phyloP scores from a whole-genome alignment of 2,113 vertebrate species.

The Tetrax tetrax region DNA sequence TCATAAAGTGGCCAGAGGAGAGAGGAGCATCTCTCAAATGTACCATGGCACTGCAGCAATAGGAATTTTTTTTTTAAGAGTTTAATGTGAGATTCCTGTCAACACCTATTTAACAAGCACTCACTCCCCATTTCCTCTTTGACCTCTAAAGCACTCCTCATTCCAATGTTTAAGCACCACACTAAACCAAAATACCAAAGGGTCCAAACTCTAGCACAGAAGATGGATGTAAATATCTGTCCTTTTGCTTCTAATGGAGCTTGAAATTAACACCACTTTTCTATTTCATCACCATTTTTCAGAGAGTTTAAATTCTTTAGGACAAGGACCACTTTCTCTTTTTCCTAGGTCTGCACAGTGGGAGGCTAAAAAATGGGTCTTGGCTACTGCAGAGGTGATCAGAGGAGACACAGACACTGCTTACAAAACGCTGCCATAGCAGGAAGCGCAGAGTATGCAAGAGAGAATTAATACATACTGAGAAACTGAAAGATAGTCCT shows the following conservation, averaged over 20 bases:
- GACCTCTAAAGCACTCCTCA: neutral
- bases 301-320: neutral
- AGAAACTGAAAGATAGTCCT: neutral
- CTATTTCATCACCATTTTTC: neutral
- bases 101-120: neutral
- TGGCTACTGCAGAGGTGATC: neutral
- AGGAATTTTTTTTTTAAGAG: neutral
- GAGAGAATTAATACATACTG: neutral
- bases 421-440: neutral
- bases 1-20: neutral
- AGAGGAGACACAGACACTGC: neutral
- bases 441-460: neutral
- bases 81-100: neutral
- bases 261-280: conserved; percentile 31
- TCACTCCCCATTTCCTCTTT: neutral
- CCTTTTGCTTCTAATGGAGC: conserved; percentile 29
- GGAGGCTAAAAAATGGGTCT: neutral
- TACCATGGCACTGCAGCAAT: neutral
- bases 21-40: neutral
- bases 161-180: neutral
- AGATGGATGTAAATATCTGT: neutral
- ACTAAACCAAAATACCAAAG: neutral
- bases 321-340: neutral
- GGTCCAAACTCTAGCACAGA: neutral
- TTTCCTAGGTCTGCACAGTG: neutral